These are phyloP conservation scores for Smittia aterrima DNA, from an alignment of 2,888 invertebrate species.

Conservation along the genomic window DNA sequence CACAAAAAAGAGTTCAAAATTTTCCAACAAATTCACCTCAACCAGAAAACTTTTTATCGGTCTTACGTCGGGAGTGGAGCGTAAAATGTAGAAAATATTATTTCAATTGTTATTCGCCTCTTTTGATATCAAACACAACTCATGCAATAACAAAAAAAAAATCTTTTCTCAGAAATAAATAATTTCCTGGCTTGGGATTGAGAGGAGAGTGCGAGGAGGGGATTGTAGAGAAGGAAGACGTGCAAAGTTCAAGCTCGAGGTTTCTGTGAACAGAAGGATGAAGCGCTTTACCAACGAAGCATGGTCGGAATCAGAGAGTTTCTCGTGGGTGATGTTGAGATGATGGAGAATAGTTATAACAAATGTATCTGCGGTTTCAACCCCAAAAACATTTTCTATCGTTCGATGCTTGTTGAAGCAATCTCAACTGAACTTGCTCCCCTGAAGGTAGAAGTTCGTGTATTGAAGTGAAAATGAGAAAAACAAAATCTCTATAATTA, in stretches of 20 bases:
- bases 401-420: neutral
- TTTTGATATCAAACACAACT: conserved; percentile 10
- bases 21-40: conserved; percentile 3
- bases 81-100: conserved; percentile 15
- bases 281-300: neutral
- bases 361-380: conserved; percentile 16
- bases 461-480: neutral
- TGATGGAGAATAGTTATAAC: conserved; percentile 6
- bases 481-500: conserved; percentile 35
- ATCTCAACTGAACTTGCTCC: neutral
- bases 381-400: neutral
- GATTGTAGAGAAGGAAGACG: neutral
- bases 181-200: neutral
- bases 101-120: conserved; percentile 12
- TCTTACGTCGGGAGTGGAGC: neutral
- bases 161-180: neutral
- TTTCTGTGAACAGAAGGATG: neutral
- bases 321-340: neutral
- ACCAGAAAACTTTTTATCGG: conserved; percentile 13
- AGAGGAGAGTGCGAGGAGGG: neutral
- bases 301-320: neutral
- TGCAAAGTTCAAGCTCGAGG: neutral
- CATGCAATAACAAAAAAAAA: neutral
- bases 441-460: neutral
- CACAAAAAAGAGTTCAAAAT: neutral